Base-by-base conservation (phyloP, 2,113 vertebrate species). In the Strigops habroptila region DNA sequence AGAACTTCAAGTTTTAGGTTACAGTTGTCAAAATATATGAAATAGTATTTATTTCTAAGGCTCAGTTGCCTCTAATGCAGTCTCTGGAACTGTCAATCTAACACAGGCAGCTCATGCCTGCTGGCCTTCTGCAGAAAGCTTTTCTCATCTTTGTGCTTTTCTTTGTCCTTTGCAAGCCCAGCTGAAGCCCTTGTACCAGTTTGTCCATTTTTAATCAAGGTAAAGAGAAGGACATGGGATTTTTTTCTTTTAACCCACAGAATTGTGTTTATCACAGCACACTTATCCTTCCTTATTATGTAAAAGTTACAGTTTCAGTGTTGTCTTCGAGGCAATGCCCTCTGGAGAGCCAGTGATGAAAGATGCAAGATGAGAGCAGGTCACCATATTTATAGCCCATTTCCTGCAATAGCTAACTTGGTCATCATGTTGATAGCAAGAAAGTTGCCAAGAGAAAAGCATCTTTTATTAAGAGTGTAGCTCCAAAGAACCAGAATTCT, bases 1-100 rank as follows among this genome's bases (percentile, higher is more conserved):
- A 79, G 84, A 96, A 95, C 79, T 96, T 94, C 80, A 92, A 91
- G 97, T 94, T 97, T 97, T 95, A 97, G 83, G 93, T 97, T 93
- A 93, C 94, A 93, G 88, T 94, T 96, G 97, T 97, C 96, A 97
- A 94, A 97, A 85, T 95, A 78, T 15, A 53, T 88, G 91, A 95
- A 94, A 67, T 68, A 71, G 91, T 80, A 92, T 92, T 96, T 97
- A 73, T 94, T 94, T 96, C 95, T 75, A 48, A 91, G 65, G 88
- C 88, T 93, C 52, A 18, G 65, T 53, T 83, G 86, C 78, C 86
- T 78, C 60, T 89, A 87, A 85, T 18, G 21, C 91, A 39, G 62
- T 73, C 82, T 65, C 76, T 90, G 77, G 76, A 86, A 37, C 57
- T 91, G 91, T 91, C 95, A 94, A 1, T 90, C 91, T 48, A 14